phyloP scores from a whole-genome alignment of 2,888 invertebrate genomes.

The Nipponacmea schrenckii region DNA sequence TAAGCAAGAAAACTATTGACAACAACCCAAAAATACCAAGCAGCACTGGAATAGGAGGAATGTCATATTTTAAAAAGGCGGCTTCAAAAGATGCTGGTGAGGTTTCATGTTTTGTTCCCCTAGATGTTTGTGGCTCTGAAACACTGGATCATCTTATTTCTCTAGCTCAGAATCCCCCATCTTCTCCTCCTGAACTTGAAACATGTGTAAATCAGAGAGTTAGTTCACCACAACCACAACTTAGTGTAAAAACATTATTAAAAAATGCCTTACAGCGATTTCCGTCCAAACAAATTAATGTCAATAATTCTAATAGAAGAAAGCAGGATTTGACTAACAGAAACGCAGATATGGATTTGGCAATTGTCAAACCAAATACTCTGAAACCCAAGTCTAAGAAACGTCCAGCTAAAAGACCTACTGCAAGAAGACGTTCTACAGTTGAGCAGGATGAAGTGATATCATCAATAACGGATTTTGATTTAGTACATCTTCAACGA shows the following conservation, averaged over 20 bases:
- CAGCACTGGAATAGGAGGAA: not conserved
- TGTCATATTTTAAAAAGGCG: not conserved
- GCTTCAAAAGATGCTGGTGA: not conserved
- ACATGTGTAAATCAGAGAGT: not conserved
- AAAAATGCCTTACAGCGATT: not conserved
- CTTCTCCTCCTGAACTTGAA: not conserved
- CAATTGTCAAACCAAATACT: not conserved
- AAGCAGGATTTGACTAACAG: not conserved
- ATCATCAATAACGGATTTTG: not conserved
- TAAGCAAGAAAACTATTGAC: not conserved
- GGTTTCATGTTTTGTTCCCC: not conserved
- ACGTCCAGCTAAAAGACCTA: not conserved
- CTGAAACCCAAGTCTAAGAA: not conserved
- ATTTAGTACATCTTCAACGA: not conserved
- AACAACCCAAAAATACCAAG: not conserved
- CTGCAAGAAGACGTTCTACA: not conserved
- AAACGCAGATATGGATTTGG: not conserved
- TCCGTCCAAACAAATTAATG: not conserved
- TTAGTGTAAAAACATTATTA: not conserved
- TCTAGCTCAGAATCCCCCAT: not conserved
- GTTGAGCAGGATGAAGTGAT: not conserved
- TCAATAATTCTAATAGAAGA: not conserved
- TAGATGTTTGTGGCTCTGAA: not conserved
- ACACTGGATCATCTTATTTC: constrained; percentile 2
- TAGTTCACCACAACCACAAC: not conserved